Conservation (phyloP, 2,888 invertebrate species). For the Cheilosia vernalis region DNA sequence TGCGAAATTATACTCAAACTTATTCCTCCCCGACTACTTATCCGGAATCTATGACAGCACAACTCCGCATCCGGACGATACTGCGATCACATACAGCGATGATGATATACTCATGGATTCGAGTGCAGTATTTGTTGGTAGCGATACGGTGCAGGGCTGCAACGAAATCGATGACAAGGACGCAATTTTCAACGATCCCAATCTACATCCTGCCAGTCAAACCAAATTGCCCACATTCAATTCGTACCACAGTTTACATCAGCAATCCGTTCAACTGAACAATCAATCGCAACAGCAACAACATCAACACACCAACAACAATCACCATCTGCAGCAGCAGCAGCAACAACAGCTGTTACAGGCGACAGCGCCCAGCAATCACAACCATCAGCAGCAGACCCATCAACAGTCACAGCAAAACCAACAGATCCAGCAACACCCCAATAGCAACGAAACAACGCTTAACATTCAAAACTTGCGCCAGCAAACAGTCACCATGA, state of each 20-base stretch:
- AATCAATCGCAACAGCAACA: constrained; percentile 72
- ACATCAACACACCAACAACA: constrained; percentile 43
- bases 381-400: constrained; percentile 70
- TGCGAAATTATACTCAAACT: constrained; percentile 82
- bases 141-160: constrained; percentile 36
- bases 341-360: constrained; percentile 23
- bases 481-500: constrained; percentile 80
- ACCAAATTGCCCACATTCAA: constrained; percentile 64
- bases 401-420: constrained; percentile 58
- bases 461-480: background rate
- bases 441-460: constrained; percentile 18
- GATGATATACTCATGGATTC: constrained; percentile 17
- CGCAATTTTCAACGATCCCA: constrained; percentile 82
- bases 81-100: constrained; percentile 11
- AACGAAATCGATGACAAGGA: constrained; percentile 77
- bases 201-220: constrained; percentile 81
- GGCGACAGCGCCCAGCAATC: constrained; percentile 61
- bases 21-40: constrained; percentile 12
- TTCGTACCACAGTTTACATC: constrained; percentile 35
- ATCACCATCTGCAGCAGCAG: constrained; percentile 57
- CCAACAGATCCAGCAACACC: constrained; percentile 36
- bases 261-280: constrained; percentile 56
- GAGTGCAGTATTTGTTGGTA: constrained; percentile 31
- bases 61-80: constrained; percentile 4
- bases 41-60: constrained; percentile 20